Conservation (phyloP, 2,797 vertebrate species). For the Luscinia megarhynchos region DNA sequence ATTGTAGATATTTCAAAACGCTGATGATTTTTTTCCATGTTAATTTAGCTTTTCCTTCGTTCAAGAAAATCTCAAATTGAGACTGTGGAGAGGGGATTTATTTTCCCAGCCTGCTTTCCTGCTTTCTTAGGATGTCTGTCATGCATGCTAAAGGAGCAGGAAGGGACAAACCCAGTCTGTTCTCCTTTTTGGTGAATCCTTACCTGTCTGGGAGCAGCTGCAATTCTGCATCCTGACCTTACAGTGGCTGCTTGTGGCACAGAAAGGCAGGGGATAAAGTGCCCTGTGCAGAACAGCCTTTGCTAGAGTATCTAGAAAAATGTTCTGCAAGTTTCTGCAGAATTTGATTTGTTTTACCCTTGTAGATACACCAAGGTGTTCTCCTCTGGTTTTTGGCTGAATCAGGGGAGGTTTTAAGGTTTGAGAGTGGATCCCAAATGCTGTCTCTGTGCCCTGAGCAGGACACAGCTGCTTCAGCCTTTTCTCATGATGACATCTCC, state of each 20-base stretch:
- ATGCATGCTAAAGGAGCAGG: background rate
- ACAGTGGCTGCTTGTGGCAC: fast-evolving
- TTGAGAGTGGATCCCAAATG: background rate
- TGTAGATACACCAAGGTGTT: background rate
- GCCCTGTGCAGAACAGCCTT: background rate
- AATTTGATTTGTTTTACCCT: background rate
- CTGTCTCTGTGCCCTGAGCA: background rate
- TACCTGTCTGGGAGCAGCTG: background rate
- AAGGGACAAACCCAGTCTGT: background rate
- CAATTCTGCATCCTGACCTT: background rate
- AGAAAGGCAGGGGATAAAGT: background rate
- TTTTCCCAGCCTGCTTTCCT: slow-evolving; percentile 17
- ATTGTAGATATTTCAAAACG: slow-evolving; percentile 37
- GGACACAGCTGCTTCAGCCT: background rate
- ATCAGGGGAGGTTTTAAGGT: background rate
- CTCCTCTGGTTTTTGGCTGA: background rate
- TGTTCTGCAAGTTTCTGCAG: fast-evolving
- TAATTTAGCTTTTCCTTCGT: slow-evolving; percentile 12
- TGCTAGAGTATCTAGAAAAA: background rate
- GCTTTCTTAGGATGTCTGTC: background rate
- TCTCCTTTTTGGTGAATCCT: background rate
- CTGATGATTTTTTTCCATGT: slow-evolving; percentile 10
- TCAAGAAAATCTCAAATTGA: background rate
- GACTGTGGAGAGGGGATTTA: background rate
- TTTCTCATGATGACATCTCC: background rate